phyloP scores from a whole-genome alignment of 2,113 vertebrate species.

The Ibidorhyncha struthersii region DNA sequence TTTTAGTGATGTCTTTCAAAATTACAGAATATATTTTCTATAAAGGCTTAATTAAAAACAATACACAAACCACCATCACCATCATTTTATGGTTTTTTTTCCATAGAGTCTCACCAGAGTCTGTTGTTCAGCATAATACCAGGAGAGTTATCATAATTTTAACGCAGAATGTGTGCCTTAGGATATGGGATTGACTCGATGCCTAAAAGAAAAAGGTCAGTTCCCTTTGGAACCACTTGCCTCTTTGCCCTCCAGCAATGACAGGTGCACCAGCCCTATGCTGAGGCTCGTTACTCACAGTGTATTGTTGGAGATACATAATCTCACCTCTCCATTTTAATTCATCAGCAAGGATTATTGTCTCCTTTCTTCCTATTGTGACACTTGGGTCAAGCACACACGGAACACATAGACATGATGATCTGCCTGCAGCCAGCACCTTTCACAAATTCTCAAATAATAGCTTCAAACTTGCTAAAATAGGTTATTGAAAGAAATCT shows the following conservation, averaged over 20 bases:
- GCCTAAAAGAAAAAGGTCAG: slow-evolving; percentile 62
- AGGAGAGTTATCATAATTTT: slow-evolving; percentile 37
- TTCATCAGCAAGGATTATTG: not conserved
- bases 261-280: slow-evolving; percentile 34
- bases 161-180: slow-evolving; percentile 55
- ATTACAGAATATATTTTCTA: not conserved
- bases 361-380: not conserved
- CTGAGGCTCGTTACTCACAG: slow-evolving; percentile 5
- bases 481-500: not conserved
- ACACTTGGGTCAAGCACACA: not conserved
- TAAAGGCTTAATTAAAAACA: not conserved
- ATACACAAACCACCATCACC: not conserved
- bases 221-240: slow-evolving; percentile 51
- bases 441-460: not conserved
- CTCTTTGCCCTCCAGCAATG: slow-evolving; percentile 44
- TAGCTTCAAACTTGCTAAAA: not conserved
- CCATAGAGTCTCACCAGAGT: not conserved
- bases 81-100: not conserved
- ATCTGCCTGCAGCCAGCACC: not conserved
- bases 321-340: not conserved
- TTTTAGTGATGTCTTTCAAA: slow-evolving; percentile 1
- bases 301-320: not conserved
- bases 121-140: slow-evolving; percentile 27
- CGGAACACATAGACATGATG: not conserved
- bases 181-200: slow-evolving; percentile 39